These are phyloP conservation scores for Paramormyrops kingsleyae DNA, from an alignment of 2,113 vertebrate species.

Conservation along the genomic window DNA sequence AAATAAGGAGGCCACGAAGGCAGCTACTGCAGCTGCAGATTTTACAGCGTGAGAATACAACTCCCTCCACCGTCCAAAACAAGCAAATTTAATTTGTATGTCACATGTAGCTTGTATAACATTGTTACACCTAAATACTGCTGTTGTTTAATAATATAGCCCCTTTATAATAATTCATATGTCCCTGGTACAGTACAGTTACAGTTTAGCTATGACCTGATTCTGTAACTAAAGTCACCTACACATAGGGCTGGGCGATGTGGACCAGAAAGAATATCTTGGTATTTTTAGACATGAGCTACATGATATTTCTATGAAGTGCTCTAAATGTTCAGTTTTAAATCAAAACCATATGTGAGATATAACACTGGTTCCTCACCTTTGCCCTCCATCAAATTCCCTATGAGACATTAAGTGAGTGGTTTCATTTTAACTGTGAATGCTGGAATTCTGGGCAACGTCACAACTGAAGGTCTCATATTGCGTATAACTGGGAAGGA, in stretches of 20 bases:
- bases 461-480: background rate
- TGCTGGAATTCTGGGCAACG: background rate
- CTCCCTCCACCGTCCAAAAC: background rate
- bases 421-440: background rate
- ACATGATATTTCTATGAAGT: background rate
- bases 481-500: background rate
- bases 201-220: background rate
- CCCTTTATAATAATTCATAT: background rate
- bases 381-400: background rate
- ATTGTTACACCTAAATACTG: background rate
- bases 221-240: background rate
- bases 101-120: background rate
- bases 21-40: constrained; percentile 92
- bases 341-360: background rate
- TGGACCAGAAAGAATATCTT: background rate
- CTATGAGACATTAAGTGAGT: background rate
- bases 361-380: background rate
- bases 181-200: background rate
- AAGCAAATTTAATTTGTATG: background rate
- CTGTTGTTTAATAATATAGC: background rate
- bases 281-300: background rate
- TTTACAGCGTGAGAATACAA: constrained; percentile 87
- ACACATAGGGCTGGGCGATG: background rate
- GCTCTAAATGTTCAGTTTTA: background rate
- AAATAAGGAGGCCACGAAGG: constrained; percentile 92